Evolutionary conservation across 2,888 invertebrate species (phyloP), one percentile per base, ranked within the genome.

Genomic region (Drosophila rellima): DNA sequence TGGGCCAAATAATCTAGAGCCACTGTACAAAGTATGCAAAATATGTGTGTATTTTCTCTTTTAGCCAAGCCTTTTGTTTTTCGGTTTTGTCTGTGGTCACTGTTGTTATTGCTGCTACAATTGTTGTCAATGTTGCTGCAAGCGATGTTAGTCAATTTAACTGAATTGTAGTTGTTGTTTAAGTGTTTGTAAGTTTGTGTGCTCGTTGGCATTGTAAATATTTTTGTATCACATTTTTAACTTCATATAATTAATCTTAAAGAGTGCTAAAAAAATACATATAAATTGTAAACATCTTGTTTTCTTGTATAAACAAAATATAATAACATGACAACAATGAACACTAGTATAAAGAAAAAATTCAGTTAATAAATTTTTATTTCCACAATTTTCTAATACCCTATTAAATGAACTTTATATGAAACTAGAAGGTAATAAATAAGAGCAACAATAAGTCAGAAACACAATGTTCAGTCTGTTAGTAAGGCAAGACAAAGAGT

Each of bases 1-100:
- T 26, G 26, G 7, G 26, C 7, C 26, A 26, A 26, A 26, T 7
- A 26, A 7, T 26, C 7, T 7, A 26, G 26, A 26, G 0, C 7
- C 26, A 26, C 7, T 26, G 26, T 26, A 7, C 31, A 37, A 50
- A 37, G 55, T 45, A 56, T 52, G 42, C 26, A 33, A 57, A 29
- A 31, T 39, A 39, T 35, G 29, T 44, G 13, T 35, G 35, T 66
- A 55, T 55, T 72, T 71, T 60, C 75, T 37, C 52, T 68, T 62
- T 52, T 56, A 54, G 51, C 60, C 55, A 51, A 51, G 20, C 61
- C 68, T 78, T 78, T 76, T 78, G 78, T 70, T 73, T 66, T 75
- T 67, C 59, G 64, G 78, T 69, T 57, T 66, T 63, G 55, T 54
- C 50, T 78, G 78, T 67, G 70, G 78, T 57, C 44, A 66, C 20